phyloP scores from a whole-genome alignment of 2,113 vertebrate genomes.

The Suricata suricatta region DNA sequence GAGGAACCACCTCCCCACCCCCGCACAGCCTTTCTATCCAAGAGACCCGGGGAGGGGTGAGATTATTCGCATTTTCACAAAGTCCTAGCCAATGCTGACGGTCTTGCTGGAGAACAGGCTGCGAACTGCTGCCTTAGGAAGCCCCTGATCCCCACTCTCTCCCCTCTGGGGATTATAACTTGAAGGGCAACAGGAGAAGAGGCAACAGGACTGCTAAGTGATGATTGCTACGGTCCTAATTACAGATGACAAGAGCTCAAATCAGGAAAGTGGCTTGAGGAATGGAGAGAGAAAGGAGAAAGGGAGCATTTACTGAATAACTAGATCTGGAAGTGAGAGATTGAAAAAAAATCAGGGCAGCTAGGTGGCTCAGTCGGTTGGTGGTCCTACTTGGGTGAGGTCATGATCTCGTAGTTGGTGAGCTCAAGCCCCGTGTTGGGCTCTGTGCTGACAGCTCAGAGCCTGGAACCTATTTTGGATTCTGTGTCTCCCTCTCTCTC shows the following conservation, averaged over 20 bases:
- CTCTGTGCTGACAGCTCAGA: no score
- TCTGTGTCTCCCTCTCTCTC: no score
- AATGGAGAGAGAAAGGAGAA: background rate
- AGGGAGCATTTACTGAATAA: background rate
- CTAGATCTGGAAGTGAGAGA: background rate
- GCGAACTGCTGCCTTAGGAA: background rate
- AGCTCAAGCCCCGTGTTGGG: no score
- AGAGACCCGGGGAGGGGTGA: background rate
- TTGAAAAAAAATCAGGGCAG: background rate
- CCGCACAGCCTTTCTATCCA: no score
- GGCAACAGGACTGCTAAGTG: background rate
- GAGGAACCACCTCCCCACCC: background rate
- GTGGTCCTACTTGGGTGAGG: no score
- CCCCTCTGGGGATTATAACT: background rate
- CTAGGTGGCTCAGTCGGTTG: no score
- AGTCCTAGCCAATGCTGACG: fast-evolving
- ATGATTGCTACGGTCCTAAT: background rate
- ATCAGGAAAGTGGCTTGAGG: background rate
- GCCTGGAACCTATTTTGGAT: no score
- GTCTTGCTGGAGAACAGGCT: fast-evolving
- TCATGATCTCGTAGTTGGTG: no score
- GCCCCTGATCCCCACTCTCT: no score
- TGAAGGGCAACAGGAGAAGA: background rate
- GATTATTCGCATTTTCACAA: background rate
- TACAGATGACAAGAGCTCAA: background rate